A percentile compares a stretch with the other conserved stretches of the same genome.
Evolutionary conservation across 2,888 invertebrate genomes (phyloP).

Genomic region (Dasypogon diadema): DNA sequence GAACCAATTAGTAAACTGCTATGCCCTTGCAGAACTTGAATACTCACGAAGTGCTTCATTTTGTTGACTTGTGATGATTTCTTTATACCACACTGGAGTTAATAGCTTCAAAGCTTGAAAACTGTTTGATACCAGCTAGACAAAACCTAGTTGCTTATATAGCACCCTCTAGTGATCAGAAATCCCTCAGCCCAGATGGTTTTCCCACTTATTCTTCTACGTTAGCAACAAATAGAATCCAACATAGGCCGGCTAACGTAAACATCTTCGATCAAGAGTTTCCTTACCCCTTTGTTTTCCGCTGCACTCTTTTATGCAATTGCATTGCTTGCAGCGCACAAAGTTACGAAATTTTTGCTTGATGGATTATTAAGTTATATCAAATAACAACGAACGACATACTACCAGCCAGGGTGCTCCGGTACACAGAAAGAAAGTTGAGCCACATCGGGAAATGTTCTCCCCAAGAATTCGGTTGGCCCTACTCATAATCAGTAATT

Average conservation of each 20-base stretch:
- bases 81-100: background rate
- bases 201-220: constrained; percentile 27
- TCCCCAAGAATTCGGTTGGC: constrained; percentile 16
- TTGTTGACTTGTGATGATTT: background rate
- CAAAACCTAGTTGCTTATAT: constrained; percentile 41
- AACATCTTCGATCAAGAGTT: background rate
- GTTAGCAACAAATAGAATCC: constrained; percentile 35
- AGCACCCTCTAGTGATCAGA: constrained; percentile 21
- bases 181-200: background rate
- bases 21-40: background rate
- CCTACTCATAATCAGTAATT: background rate
- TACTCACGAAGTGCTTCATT: constrained; percentile 42
- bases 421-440: constrained; percentile 32
- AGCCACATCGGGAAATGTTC: constrained; percentile 19
- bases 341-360: constrained; percentile 24
- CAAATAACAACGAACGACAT: no score
- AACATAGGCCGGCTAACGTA: constrained; percentile 1
- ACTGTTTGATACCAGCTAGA: constrained; percentile 23
- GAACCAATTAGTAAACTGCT: background rate
- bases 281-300: constrained; percentile 25
- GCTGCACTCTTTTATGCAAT: constrained; percentile 30
- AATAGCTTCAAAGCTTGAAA: constrained; percentile 12
- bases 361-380: constrained; percentile 15
- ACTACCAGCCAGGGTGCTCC: no score
- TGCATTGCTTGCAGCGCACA: constrained; percentile 14